Conservation (phyloP, 1,140 invertebrate genomes). For the Bombyx mandarina region DNA sequence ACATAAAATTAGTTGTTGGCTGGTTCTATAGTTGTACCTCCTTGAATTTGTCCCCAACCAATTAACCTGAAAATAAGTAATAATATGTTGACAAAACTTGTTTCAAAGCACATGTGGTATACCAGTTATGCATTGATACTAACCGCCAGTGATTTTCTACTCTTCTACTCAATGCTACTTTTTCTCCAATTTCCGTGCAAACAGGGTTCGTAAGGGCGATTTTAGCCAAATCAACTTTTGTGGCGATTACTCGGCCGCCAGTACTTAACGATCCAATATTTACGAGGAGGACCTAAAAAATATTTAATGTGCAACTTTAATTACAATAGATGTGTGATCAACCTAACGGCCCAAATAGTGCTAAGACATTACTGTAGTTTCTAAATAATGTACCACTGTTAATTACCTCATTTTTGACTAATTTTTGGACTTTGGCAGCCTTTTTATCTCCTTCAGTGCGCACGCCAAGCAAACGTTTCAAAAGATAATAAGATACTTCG, state of each 20-base stretch:
- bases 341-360: too few species aligned
- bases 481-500: constrained; percentile 97
- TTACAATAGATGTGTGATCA: too few species aligned
- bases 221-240: constrained; percentile 98
- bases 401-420: constrained; percentile 84
- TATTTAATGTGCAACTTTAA: neutral
- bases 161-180: constrained; percentile 97
- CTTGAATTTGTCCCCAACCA: constrained; percentile 96
- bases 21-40: constrained; percentile 91
- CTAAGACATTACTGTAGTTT: too few species aligned
- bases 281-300: constrained; percentile 86
- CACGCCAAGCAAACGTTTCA: constrained; percentile 96
- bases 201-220: constrained; percentile 97
- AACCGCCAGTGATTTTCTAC: constrained; percentile 99
- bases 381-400: too few species aligned
- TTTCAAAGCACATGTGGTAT: neutral
- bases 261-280: constrained; percentile 99
- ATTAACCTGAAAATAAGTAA: constrained; percentile 81
- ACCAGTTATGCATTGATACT: constrained; percentile 14
- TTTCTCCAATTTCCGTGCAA: constrained; percentile 98
- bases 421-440: constrained; percentile 95
- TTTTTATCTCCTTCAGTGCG: constrained; percentile 99
- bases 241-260: constrained; percentile 95
- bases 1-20: constrained; percentile 57
- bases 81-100: neutral